Conservation (phyloP, 2,797 vertebrate genomes). For the Arremon aurantiirostris region DNA sequence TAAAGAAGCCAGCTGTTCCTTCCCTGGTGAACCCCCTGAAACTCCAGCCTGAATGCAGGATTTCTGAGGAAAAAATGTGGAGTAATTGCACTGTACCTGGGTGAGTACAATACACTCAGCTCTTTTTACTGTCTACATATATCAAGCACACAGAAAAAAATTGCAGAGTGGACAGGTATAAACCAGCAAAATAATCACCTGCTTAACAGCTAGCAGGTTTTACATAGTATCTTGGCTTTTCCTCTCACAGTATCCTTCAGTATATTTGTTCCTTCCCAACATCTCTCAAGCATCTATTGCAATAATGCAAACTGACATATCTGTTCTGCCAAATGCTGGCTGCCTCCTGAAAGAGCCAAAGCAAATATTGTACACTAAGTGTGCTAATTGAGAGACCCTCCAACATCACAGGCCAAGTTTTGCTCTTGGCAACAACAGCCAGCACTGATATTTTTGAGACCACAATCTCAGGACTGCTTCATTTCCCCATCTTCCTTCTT, state of each 20-base stretch:
- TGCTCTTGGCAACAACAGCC: neutral
- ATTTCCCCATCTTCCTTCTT: neutral
- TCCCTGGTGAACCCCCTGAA: slow-evolving; percentile 68
- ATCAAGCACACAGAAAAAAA: slow-evolving; percentile 25
- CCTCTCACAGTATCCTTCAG: neutral
- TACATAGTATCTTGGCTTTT: neutral
- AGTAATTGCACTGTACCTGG: slow-evolving; percentile 35
- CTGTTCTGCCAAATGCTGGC: neutral
- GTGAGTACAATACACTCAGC: neutral
- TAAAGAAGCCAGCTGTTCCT: slow-evolving; percentile 79
- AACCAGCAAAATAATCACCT: slow-evolving; percentile 59
- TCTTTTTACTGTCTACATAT: slow-evolving; percentile 20
- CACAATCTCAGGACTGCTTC: neutral
- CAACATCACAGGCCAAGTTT: neutral
- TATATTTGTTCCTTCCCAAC: neutral
- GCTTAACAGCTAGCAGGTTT: slow-evolving; percentile 44
- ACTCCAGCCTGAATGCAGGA: slow-evolving; percentile 42
- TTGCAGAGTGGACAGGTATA: slow-evolving; percentile 51
- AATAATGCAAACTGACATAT: neutral
- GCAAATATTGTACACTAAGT: neutral
- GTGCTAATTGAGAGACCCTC: neutral
- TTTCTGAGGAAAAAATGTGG: slow-evolving; percentile 35
- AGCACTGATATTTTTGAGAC: neutral
- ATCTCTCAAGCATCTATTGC: neutral
- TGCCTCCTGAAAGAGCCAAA: neutral